These are phyloP conservation scores for Leptoclinus maculatus DNA, from an alignment of 2,797 vertebrate genomes.

Conservation along the genomic window DNA sequence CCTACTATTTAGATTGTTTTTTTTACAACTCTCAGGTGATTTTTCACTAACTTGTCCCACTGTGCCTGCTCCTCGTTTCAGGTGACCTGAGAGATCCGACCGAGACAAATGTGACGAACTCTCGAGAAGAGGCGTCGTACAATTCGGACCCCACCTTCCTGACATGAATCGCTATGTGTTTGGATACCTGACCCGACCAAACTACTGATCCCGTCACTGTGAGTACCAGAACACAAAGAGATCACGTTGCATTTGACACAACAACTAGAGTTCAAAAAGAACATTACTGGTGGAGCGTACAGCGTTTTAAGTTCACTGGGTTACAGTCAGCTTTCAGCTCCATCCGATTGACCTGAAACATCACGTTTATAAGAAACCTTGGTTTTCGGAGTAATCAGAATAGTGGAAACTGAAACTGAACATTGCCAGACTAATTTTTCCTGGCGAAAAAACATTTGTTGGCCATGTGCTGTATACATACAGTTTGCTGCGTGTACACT, in stretches of 20 bases:
- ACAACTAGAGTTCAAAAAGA: neutral
- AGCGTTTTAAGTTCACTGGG: neutral
- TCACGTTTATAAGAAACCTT: neutral
- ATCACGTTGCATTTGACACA: neutral
- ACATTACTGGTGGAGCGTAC: neutral
- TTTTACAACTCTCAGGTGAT: neutral
- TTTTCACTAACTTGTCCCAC: neutral
- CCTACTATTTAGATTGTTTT: neutral
- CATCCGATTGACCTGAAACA: neutral
- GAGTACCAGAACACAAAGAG: slow-evolving; percentile 50
- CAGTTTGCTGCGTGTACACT: no score
- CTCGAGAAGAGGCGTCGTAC: slow-evolving; percentile 3
- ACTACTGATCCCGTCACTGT: slow-evolving; percentile 56
- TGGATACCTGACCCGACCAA: slow-evolving; percentile 65
- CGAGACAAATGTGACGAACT: slow-evolving; percentile 53
- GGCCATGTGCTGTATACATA: neutral
- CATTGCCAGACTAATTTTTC: neutral
- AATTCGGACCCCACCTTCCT: slow-evolving; percentile 22
- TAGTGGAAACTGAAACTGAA: no score
- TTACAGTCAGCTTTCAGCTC: neutral
- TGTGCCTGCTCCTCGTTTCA: slow-evolving; percentile 28
- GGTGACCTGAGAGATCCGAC: slow-evolving; percentile 38
- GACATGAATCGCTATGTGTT: slow-evolving; percentile 60
- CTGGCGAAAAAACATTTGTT: neutral
- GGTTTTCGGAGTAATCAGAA: neutral